Conservation (phyloP, 2,888 invertebrate species). For the Trachelus tabidus region DNA sequence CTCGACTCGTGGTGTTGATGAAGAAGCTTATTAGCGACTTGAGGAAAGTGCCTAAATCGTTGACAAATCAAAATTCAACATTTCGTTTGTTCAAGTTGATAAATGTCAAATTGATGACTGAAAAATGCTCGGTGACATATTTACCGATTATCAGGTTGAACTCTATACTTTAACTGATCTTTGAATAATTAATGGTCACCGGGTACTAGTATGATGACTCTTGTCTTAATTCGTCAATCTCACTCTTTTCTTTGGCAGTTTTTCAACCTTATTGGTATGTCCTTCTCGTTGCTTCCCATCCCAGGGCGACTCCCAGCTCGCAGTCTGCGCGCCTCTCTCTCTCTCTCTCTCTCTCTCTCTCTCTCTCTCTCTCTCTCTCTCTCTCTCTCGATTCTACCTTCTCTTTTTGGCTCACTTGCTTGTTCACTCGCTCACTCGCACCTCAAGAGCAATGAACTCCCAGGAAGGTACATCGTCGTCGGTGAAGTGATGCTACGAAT, state of each 20-base stretch:
- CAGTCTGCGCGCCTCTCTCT: constrained; percentile 27
- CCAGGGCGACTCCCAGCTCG: constrained; percentile 30
- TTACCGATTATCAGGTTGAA: background rate
- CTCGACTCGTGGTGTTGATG: background rate
- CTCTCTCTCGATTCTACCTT: constrained; percentile 10
- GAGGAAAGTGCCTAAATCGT: no score
- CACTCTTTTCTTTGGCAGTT: constrained; percentile 14
- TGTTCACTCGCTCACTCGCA: constrained; percentile 42
- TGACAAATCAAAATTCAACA: background rate
- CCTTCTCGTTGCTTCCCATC: constrained; percentile 11
- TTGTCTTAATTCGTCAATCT: constrained; percentile 10
- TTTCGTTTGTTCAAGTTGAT: background rate
- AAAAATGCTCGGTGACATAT: background rate
- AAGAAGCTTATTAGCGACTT: background rate
- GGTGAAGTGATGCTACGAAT: constrained; percentile 61
- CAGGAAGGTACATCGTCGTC: constrained; percentile 61
- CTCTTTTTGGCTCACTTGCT: background rate
- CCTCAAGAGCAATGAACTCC: constrained; percentile 63
- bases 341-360: background rate
- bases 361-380: constrained; percentile 28
- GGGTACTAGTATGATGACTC: constrained; percentile 11
- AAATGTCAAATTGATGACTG: background rate
- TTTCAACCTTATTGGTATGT: constrained; percentile 1
- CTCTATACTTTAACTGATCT: background rate
- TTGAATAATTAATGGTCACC: constrained; percentile 54